Evolutionary conservation across 2,888 invertebrate genomes (phyloP).

Genomic region (Aethes cnicana): DNA sequence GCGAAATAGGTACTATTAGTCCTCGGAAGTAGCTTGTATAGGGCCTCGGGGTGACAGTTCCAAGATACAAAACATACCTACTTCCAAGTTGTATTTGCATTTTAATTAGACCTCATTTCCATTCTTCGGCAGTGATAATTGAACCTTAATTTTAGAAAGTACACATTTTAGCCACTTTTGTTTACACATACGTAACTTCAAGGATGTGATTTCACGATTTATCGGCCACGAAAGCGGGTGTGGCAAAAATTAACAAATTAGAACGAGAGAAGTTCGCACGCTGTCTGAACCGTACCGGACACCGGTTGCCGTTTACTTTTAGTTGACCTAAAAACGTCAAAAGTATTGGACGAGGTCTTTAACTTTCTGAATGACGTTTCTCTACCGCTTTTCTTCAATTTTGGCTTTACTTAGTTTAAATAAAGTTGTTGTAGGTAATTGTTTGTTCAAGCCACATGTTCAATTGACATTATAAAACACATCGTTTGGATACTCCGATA

Average conservation of each 20-base stretch:
- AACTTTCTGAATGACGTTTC: slow-evolving; percentile 7
- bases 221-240: slow-evolving; percentile 12
- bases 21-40: no score
- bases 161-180: slow-evolving; percentile 12
- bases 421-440: no score
- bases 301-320: slow-evolving; percentile 35
- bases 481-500: no score
- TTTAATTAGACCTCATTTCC: slow-evolving; percentile 4
- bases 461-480: no score
- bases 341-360: slow-evolving; percentile 23
- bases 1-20: no score
- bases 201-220: slow-evolving; percentile 10
- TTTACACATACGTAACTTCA: neutral
- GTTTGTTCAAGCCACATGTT: no score
- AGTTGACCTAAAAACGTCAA: slow-evolving; percentile 34
- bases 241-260: slow-evolving; percentile 59
- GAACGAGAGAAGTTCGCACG: slow-evolving; percentile 52
- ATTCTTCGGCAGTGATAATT: slow-evolving; percentile 12
- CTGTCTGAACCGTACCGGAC: slow-evolving; percentile 33
- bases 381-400: slow-evolving; percentile 16
- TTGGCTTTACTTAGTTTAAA: slow-evolving; percentile 9
- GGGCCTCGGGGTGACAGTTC: no score
- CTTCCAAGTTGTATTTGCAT: neutral
- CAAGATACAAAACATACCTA: no score
- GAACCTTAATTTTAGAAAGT: slow-evolving; percentile 25